phyloP scores from a whole-genome alignment of 2,113 vertebrate genomes.

The Elgaria multicarinata region DNA sequence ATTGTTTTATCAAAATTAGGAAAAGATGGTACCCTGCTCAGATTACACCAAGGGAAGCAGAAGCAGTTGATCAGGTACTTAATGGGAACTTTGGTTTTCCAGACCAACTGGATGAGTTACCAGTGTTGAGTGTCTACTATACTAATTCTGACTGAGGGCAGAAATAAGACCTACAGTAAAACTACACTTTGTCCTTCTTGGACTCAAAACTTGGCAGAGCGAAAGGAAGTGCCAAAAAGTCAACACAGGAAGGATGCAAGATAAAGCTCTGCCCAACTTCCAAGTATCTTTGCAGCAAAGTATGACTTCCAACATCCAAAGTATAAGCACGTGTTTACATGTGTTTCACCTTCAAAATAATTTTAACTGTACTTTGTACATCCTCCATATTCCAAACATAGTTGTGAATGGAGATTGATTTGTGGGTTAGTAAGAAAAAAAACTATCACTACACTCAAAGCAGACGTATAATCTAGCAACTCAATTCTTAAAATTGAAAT shows the following conservation, averaged over 20 bases:
- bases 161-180: not conserved
- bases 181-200: not conserved
- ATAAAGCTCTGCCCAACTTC: not conserved
- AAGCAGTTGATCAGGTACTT: not conserved
- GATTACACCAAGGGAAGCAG: not conserved
- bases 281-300: not conserved
- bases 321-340: not conserved
- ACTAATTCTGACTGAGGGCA: too few species aligned
- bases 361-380: not conserved
- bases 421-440: not conserved
- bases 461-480: not conserved
- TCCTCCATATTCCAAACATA: not conserved
- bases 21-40: not conserved
- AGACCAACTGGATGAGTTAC: not conserved
- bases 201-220: not conserved
- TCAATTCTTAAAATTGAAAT: not conserved
- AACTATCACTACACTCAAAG: not conserved
- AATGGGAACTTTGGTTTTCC: not conserved
- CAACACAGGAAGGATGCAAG: not conserved
- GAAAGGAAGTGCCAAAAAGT: not conserved
- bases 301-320: too few species aligned
- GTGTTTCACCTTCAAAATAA: not conserved
- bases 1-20: not conserved
- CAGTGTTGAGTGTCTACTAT: too few species aligned
- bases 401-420: not conserved